These are phyloP conservation scores for Listronotus bonariensis DNA, from an alignment of 1,140 invertebrate species.

Conservation along the genomic window DNA sequence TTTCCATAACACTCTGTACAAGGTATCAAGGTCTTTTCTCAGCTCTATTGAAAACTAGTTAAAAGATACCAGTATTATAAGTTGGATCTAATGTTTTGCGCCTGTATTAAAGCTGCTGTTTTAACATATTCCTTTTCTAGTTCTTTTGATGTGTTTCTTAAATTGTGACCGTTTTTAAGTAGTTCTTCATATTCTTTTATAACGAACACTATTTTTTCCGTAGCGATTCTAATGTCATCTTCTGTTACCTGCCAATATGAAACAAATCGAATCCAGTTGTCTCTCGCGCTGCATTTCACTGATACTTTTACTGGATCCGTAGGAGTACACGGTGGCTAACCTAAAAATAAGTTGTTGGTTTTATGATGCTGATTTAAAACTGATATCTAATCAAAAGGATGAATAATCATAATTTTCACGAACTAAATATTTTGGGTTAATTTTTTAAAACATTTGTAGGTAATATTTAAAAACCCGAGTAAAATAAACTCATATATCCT, in stretches of 20 bases:
- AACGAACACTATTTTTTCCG: conserved; percentile 66
- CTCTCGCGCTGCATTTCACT: conserved; percentile 62
- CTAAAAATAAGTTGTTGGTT: too few species aligned
- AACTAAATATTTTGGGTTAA: too few species aligned
- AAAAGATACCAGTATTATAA: conserved; percentile 5
- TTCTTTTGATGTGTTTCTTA: neutral
- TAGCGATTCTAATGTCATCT: conserved; percentile 64
- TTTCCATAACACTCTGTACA: too few species aligned
- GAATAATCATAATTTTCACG: neutral
- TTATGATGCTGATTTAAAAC: neutral
- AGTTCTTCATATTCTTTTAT: conserved; percentile 60
- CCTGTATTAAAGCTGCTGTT: neutral
- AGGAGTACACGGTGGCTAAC: conserved; percentile 60
- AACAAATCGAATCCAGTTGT: conserved; percentile 62
- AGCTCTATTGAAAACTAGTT: too few species aligned
- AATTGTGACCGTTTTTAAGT: neutral
- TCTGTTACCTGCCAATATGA: conserved; percentile 70
- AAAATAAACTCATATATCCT: too few species aligned
- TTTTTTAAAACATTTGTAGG: too few species aligned
- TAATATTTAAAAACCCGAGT: too few species aligned
- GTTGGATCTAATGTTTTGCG: conserved; percentile 3
- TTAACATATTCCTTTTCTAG: neutral
- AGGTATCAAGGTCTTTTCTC: too few species aligned
- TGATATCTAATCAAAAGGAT: neutral
- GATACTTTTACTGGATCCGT: conserved; percentile 60